Evolutionary conservation across 2,797 vertebrate species (phyloP).

Genomic region (Yasuhikotakia modesta): DNA sequence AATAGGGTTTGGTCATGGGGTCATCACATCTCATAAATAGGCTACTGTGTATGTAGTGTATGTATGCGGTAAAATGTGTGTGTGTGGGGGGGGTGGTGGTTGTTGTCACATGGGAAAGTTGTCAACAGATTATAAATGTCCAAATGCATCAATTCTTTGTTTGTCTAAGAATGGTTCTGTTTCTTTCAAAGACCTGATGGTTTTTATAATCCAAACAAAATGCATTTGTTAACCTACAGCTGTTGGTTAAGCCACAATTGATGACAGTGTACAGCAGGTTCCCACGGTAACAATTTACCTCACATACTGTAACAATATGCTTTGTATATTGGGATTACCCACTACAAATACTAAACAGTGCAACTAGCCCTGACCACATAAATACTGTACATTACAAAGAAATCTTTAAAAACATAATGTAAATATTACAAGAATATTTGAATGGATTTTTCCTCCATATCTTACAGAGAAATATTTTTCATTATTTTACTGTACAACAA

Average conservation of each 20-base stretch:
- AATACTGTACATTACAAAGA: background rate
- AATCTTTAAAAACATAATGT: background rate
- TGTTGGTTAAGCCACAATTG: no score
- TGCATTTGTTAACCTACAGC: no score
- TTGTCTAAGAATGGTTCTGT: no score
- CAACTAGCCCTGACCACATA: background rate
- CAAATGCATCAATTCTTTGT: no score
- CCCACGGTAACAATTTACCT: background rate
- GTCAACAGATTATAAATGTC: no score
- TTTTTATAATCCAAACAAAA: no score
- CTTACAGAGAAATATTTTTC: background rate
- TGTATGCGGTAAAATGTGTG: constrained; percentile 5
- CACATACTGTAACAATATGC: background rate
- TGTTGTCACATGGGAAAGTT: background rate
- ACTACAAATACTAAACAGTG: background rate
- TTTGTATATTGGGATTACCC: background rate
- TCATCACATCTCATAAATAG: background rate
- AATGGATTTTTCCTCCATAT: background rate
- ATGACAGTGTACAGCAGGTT: background rate
- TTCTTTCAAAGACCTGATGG: no score
- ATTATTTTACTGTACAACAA: constrained; percentile 17
- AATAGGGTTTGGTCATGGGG: background rate
- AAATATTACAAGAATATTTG: background rate
- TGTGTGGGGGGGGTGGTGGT: background rate
- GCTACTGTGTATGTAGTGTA: background rate